These are phyloP conservation scores for Pocillopora grandis DNA, from an alignment of 92 coral and sea anemone species.

Conservation along the genomic window DNA sequence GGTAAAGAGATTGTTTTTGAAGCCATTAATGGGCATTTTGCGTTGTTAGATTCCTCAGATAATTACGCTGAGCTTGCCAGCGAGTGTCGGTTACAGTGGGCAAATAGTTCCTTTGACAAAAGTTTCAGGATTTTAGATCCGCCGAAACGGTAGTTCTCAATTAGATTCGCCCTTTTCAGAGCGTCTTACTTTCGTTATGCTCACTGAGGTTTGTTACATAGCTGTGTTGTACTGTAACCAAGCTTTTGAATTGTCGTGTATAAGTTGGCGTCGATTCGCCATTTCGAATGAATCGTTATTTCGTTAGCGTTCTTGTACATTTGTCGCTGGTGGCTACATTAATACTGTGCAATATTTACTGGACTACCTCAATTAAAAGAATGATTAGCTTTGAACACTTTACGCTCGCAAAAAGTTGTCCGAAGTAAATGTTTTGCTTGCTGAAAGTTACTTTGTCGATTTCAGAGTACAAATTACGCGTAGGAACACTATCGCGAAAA, in stretches of 20 bases:
- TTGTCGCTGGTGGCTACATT: background rate
- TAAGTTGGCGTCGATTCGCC: background rate
- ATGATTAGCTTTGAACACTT: background rate
- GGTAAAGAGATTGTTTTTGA: slow-evolving; percentile 45
- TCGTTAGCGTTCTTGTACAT: background rate
- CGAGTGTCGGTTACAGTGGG: slow-evolving; percentile 5
- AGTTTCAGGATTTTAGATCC: background rate
- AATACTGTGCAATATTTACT: background rate
- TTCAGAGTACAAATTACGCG: background rate
- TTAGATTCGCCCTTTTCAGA: background rate
- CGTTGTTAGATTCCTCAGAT: background rate
- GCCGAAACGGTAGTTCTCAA: background rate
- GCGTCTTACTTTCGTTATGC: background rate
- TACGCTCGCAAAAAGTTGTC: background rate
- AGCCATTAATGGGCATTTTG: slow-evolving; percentile 1
- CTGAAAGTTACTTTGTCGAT: background rate
- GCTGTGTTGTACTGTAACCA: background rate
- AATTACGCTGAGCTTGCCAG: background rate
- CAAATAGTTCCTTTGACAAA: slow-evolving; percentile 19
- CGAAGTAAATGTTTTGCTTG: background rate
- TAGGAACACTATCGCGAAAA: too few species aligned
- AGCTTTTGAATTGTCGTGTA: background rate
- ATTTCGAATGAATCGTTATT: background rate
- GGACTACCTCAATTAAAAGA: too few species aligned
- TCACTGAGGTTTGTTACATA: background rate